These are phyloP conservation scores for Athalia rosae DNA, from an alignment of 2,888 invertebrate species.

Conservation along the genomic window DNA sequence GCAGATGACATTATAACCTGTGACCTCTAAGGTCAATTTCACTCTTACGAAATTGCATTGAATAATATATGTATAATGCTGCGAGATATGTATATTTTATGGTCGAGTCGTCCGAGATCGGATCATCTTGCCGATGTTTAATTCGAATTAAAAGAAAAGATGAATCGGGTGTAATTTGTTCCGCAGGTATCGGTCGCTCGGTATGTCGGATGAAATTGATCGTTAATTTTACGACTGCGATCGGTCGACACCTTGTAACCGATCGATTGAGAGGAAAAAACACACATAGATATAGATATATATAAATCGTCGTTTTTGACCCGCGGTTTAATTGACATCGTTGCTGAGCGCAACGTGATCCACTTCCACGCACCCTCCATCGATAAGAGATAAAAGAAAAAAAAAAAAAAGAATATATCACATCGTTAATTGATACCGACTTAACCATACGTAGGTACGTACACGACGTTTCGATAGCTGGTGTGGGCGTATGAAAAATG, in stretches of 20 bases:
- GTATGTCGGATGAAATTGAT: background rate
- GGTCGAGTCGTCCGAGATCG: background rate
- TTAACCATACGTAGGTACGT: background rate
- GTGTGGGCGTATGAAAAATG: background rate
- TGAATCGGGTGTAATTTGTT: background rate
- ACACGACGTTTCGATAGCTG: no score
- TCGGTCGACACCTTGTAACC: slow-evolving; percentile 1
- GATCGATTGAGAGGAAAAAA: background rate
- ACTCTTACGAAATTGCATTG: slow-evolving; percentile 33
- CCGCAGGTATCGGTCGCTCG: background rate
- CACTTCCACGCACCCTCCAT: background rate
- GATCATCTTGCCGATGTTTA: background rate
- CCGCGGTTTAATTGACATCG: no score
- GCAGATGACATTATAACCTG: slow-evolving; percentile 36
- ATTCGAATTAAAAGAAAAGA: background rate
- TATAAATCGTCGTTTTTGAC: no score
- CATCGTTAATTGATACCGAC: background rate
- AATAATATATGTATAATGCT: slow-evolving; percentile 10
- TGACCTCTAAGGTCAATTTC: slow-evolving; percentile 37
- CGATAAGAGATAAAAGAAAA: background rate
- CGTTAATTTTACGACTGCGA: background rate
- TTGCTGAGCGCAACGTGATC: no score
- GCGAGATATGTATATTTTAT: no score
- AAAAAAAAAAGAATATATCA: background rate
- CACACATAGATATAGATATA: background rate